Percentiles rank a stretch among this genome's conserved stretches.
Conservation (phyloP, 2,888 invertebrate species). For the Noctua comes region DNA sequence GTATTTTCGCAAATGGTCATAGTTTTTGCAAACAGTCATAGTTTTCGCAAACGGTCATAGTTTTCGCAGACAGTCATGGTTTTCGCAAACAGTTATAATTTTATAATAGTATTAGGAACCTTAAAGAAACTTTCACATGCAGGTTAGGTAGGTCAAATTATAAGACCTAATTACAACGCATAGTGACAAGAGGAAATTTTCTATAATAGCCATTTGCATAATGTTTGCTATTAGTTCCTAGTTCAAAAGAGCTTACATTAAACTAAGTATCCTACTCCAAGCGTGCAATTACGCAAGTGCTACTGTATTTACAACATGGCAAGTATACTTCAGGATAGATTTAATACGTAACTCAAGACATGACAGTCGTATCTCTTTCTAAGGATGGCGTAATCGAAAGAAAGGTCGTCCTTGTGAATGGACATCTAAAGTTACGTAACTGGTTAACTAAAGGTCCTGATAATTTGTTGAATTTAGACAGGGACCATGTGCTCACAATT, state of each 20-base stretch:
- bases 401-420: background rate
- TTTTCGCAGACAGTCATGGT: too few species aligned
- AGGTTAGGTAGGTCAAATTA: background rate
- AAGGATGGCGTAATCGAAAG: slow-evolving; percentile 14
- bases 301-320: background rate
- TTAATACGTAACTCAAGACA: slow-evolving; percentile 4
- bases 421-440: background rate
- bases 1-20: too few species aligned
- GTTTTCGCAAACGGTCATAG: too few species aligned
- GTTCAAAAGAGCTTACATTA: slow-evolving; percentile 27
- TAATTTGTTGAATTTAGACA: background rate
- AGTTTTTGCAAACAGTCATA: too few species aligned
- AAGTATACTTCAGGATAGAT: slow-evolving; percentile 8
- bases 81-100: background rate
- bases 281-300: slow-evolving; percentile 17
- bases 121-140: slow-evolving; percentile 6
- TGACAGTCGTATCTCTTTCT: slow-evolving; percentile 1
- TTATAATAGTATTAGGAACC: background rate
- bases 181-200: slow-evolving; percentile 25
- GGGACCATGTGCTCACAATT: background rate
- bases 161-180: background rate
- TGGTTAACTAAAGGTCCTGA: background rate
- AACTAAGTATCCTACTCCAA: slow-evolving; percentile 7
- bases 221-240: slow-evolving; percentile 8
- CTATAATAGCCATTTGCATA: slow-evolving; percentile 17